A percentile compares a stretch with the other conserved stretches of the same genome.
phyloP scores from a whole-genome alignment of 2,113 vertebrate genomes.

The Neolamprologus devosi region DNA sequence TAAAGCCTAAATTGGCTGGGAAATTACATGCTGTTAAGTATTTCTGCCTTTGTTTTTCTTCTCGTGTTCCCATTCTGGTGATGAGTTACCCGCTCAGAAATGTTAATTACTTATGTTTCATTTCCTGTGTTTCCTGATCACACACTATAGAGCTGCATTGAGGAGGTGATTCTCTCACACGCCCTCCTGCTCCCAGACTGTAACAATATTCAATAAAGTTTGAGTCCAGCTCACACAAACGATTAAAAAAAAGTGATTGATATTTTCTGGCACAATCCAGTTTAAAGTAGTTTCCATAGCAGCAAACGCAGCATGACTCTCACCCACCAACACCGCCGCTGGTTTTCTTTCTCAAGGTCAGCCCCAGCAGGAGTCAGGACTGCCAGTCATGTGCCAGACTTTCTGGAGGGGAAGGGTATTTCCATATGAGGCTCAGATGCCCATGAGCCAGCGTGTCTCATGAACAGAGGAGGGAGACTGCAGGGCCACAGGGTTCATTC shows the following conservation, averaged over 20 bases:
- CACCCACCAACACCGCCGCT: not conserved
- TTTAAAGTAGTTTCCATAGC: conserved; percentile 39
- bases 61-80: conserved; percentile 9
- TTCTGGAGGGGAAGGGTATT: conserved; percentile 74
- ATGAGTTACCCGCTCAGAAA: conserved; percentile 47
- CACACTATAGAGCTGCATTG: not conserved
- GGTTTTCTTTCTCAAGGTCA: conserved; percentile 58
- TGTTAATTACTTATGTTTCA: conserved; percentile 53
- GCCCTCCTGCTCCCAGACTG: not conserved
- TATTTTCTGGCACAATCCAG: not conserved
- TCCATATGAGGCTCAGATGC: conserved; percentile 74
- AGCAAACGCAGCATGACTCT: conserved; percentile 16
- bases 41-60: conserved; percentile 46
- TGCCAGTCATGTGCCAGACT: conserved; percentile 71
- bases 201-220: not conserved
- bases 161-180: not conserved
- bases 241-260: not conserved
- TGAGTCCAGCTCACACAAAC: not conserved
- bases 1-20: conserved; percentile 4
- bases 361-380: conserved; percentile 66
- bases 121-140: conserved; percentile 42
- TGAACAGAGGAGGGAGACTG: not conserved
- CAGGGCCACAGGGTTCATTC: not conserved
- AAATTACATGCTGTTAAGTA: conserved; percentile 46
- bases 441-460: not conserved